phyloP scores from a whole-genome alignment of 1,140 invertebrate genomes.

The Samia ricini region DNA sequence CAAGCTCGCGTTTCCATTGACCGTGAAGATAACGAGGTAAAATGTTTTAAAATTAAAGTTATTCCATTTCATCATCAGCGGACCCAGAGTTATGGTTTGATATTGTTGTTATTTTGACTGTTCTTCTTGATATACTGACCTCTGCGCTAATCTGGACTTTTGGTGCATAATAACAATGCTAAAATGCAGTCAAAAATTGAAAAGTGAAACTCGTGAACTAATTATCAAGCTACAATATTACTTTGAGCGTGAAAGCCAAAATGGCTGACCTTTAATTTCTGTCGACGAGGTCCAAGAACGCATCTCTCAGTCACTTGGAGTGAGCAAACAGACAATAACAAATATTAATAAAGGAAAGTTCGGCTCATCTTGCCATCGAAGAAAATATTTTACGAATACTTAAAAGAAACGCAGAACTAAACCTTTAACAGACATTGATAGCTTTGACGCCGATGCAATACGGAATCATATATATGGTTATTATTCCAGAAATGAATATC shows the following conservation, averaged over 20 bases:
- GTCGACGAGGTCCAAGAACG: constrained; percentile 9
- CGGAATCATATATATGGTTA: constrained; percentile 18
- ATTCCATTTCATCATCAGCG: too few relatives aligned
- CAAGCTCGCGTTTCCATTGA: too few relatives aligned
- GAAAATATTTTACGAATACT: constrained; percentile 15
- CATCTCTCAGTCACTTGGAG: constrained; percentile 14
- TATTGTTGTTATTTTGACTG: too few relatives aligned
- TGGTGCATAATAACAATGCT: not conserved
- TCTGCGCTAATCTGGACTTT: too few relatives aligned
- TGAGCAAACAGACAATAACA: constrained; percentile 12
- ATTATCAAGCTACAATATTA: constrained; percentile 15
- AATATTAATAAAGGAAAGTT: constrained; percentile 20
- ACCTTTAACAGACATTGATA: constrained; percentile 18
- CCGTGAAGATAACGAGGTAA: too few relatives aligned
- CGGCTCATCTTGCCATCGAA: constrained; percentile 15
- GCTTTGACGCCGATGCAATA: constrained; percentile 22
- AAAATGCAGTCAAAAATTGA: constrained; percentile 14
- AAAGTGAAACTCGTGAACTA: constrained; percentile 12
- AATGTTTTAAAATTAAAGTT: too few relatives aligned
- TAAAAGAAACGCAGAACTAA: constrained; percentile 7
- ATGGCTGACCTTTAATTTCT: constrained; percentile 15
- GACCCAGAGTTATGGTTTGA: too few relatives aligned
- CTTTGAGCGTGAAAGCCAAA: constrained; percentile 18
- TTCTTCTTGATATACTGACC: too few relatives aligned
- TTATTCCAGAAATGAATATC: constrained; percentile 18